Conservation (phyloP, 2,888 invertebrate genomes). For the Pristionchus maxplancki region DNA sequence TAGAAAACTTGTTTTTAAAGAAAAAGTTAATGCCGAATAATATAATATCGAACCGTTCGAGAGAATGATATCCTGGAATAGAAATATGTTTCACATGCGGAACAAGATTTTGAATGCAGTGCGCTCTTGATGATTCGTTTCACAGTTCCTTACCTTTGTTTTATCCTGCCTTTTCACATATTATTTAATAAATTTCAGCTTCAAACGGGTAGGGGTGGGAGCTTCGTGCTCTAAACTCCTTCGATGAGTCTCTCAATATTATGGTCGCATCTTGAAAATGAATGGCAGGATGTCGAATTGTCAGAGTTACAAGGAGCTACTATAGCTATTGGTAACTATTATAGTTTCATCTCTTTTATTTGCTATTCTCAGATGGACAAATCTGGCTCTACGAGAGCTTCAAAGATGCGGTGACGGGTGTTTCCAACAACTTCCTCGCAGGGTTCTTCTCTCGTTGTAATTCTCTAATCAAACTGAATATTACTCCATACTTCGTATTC, state of each 20-base stretch:
- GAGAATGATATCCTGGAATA: not conserved
- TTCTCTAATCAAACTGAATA: conserved; percentile 12
- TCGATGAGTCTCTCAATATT: conserved; percentile 62
- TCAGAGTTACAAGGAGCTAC: conserved; percentile 57
- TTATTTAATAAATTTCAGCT: not conserved
- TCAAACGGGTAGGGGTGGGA: conserved; percentile 11
- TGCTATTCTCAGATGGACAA: conserved; percentile 67
- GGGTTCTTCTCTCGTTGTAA: conserved; percentile 56
- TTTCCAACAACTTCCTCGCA: conserved; percentile 55
- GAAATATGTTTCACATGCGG: not conserved
- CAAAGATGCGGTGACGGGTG: conserved; percentile 55
- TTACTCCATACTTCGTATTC: conserved; percentile 18
- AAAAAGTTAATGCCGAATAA: too few species aligned
- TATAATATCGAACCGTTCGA: not conserved
- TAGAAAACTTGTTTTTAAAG: too few species aligned
- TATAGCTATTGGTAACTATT: conserved; percentile 61
- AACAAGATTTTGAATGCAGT: conserved; percentile 26
- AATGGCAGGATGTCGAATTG: conserved; percentile 53
- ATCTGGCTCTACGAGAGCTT: conserved; percentile 63
- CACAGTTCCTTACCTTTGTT: not conserved
- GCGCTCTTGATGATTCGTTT: conserved; percentile 44
- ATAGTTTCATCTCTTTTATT: not conserved
- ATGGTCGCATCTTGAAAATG: conserved; percentile 58
- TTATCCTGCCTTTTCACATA: not conserved
- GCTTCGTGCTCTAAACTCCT: conserved; percentile 22